These are phyloP conservation scores for Agrochola litura DNA, from an alignment of 2,888 invertebrate genomes.

Conservation along the genomic window DNA sequence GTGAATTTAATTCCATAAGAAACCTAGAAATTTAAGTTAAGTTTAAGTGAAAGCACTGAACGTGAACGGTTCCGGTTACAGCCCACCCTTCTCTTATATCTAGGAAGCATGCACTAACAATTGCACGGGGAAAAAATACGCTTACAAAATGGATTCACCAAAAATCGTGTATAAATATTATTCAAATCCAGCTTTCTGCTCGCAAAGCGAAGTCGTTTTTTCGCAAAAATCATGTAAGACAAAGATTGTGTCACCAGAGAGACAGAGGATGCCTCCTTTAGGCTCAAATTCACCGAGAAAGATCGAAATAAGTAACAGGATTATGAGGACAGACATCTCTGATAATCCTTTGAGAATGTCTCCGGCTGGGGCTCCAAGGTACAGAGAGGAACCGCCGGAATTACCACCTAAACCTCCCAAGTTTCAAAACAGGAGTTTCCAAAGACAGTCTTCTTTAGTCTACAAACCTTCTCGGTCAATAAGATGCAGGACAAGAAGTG, in stretches of 20 bases:
- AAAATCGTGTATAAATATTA: constrained; percentile 92
- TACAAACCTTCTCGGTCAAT: constrained; percentile 87
- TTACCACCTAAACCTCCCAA: constrained; percentile 86
- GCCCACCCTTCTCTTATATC: constrained; percentile 73
- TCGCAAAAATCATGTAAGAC: constrained; percentile 83
- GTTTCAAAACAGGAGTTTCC: constrained; percentile 82
- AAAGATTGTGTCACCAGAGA: constrained; percentile 78
- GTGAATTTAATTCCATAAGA: constrained; percentile 44
- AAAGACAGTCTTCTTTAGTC: constrained; percentile 86
- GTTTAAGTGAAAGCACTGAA: constrained; percentile 35
- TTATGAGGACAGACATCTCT: constrained; percentile 86
- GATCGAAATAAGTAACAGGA: constrained; percentile 80
- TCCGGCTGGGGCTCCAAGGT: constrained; percentile 74
- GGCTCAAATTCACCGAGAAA: constrained; percentile 88
- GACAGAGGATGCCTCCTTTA: constrained; percentile 83
- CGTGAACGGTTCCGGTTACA: constrained; percentile 74
- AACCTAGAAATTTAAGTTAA: constrained; percentile 22
- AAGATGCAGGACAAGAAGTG: constrained; percentile 82
- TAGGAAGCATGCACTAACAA: constrained; percentile 76
- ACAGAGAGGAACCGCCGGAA: constrained; percentile 84
- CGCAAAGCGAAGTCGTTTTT: constrained; percentile 92
- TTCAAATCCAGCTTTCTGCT: constrained; percentile 95
- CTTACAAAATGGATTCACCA: constrained; percentile 86
- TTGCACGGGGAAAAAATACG: constrained; percentile 74
- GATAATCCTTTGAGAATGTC: constrained; percentile 86